Evolutionary conservation across 2,797 vertebrate genomes (phyloP).

Genomic region (Diplodus puntazzo): DNA sequence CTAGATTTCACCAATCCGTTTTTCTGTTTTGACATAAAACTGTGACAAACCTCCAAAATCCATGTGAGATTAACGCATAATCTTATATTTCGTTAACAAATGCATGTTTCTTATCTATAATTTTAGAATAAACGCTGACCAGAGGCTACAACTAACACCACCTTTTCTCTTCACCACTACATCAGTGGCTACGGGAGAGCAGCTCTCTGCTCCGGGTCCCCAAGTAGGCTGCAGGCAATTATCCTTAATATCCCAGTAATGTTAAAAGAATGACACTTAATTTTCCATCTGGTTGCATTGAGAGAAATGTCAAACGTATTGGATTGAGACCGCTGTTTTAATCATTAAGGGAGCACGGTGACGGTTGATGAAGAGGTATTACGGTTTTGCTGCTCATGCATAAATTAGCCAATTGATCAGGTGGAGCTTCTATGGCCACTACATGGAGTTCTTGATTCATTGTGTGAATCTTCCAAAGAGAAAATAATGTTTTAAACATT

Average conservation of each 20-base stretch:
- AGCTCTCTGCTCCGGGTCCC: conserved; percentile 45
- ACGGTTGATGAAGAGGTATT: conserved; percentile 66
- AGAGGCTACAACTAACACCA: conserved; percentile 26
- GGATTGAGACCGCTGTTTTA: conserved; percentile 76
- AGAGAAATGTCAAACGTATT: conserved; percentile 82
- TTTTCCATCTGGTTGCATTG: conserved; percentile 80
- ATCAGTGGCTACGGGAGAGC: conserved; percentile 44
- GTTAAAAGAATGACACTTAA: conserved; percentile 79
- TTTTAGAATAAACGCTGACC: conserved; percentile 12
- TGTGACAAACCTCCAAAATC: background rate
- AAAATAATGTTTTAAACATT: background rate
- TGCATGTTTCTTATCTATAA: background rate
- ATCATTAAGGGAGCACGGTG: conserved; percentile 66
- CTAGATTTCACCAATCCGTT: background rate
- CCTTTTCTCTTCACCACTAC: conserved; percentile 17
- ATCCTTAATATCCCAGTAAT: conserved; percentile 74
- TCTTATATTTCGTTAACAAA: conserved; percentile 5
- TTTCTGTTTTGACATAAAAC: background rate
- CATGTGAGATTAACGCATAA: background rate
- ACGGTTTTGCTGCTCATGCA: conserved; percentile 57
- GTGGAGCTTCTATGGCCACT: background rate
- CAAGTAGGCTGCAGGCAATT: conserved; percentile 57
- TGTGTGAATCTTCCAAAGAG: conserved; percentile 2
- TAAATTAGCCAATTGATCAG: conserved; percentile 61
- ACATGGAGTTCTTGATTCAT: background rate